Conservation (phyloP, 2,113 vertebrate species). For the Corynorhinus townsendii region DNA sequence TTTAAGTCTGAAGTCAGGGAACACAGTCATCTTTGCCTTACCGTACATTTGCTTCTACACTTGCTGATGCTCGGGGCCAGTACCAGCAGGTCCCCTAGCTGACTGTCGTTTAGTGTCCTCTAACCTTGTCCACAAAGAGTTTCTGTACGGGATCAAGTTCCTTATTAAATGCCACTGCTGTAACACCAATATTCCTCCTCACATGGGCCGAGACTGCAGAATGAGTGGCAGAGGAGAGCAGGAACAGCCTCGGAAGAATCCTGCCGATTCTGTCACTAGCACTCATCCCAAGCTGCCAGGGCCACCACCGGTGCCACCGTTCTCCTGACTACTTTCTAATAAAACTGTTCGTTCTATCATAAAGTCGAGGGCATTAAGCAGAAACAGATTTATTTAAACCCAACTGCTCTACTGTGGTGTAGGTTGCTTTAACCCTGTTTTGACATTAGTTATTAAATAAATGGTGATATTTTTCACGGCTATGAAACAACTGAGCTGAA, state of each 20-base stretch:
- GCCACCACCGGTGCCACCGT: not conserved
- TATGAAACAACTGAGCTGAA: not conserved
- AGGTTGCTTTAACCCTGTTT: not conserved
- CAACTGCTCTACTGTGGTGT: not conserved
- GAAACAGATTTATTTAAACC: conserved; percentile 51
- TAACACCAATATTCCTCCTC: conserved; percentile 90
- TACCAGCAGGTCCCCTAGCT: not conserved
- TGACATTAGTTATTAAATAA: conserved; percentile 7
- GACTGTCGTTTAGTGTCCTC: conserved; percentile 94
- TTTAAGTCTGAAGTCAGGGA: not conserved
- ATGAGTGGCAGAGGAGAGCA: conserved; percentile 83
- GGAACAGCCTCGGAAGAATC: conserved; percentile 86
- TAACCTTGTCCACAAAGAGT: conserved; percentile 95
- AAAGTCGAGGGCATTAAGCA: conserved; percentile 43
- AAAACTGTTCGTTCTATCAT: conserved; percentile 21
- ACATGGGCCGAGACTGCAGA: conserved; percentile 79
- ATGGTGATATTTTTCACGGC: not conserved
- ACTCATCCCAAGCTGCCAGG: not conserved
- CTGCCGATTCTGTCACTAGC: conserved; percentile 75
- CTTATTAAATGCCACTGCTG: conserved; percentile 87
- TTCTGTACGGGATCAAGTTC: conserved; percentile 95
- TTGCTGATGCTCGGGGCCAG: not conserved
- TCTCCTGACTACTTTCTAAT: conserved; percentile 47
- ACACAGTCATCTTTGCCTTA: not conserved
- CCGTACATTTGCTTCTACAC: not conserved